Evolutionary conservation across 2,888 invertebrate species (phyloP).

Genomic region (Salticus scenicus): DNA sequence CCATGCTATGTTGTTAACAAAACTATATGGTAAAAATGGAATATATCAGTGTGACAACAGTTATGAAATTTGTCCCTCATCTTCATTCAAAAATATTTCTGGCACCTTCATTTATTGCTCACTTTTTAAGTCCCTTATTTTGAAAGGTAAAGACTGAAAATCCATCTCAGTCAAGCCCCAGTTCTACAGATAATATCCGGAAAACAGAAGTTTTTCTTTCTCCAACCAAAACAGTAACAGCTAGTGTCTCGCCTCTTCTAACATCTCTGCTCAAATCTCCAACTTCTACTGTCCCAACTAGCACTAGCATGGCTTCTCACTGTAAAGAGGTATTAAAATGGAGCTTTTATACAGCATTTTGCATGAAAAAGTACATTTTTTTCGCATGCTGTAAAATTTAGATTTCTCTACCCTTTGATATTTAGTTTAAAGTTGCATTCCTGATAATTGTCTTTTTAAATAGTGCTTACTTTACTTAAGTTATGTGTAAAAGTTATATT

Average conservation of each 20-base stretch:
- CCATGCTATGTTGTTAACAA: no score
- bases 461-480: no score
- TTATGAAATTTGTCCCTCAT: no score
- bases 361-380: background rate
- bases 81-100: no score
- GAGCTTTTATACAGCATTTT: background rate
- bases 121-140: conserved; percentile 29
- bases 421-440: no score
- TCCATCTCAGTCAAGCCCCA: conserved; percentile 15
- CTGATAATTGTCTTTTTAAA: no score
- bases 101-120: background rate
- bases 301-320: conserved; percentile 47
- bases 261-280: conserved; percentile 88
- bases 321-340: conserved; percentile 48
- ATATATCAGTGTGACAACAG: no score
- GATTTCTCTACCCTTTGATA: no score
- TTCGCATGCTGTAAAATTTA: no score
- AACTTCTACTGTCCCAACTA: conserved; percentile 76
- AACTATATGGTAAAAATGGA: no score
- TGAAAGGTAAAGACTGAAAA: conserved; percentile 53
- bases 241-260: conserved; percentile 81
- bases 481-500: no score
- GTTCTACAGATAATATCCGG: conserved; percentile 23
- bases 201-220: conserved; percentile 60
- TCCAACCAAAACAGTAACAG: conserved; percentile 69